These are phyloP conservation scores for Pseudocheirus occidentalis DNA, from an alignment of 2,797 vertebrate genomes.

Conservation along the genomic window DNA sequence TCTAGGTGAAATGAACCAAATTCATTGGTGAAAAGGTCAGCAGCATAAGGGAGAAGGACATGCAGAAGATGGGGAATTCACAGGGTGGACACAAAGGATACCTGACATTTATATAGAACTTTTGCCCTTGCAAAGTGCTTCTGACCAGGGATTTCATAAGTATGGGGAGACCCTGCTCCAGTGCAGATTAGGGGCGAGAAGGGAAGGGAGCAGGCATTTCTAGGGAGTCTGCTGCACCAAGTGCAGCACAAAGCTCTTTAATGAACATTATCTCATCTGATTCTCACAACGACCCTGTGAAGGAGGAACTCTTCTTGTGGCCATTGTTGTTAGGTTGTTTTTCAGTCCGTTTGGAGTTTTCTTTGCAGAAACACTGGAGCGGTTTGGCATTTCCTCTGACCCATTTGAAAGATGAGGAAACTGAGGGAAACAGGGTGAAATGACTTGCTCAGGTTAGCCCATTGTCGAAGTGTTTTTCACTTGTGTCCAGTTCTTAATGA, in stretches of 20 bases:
- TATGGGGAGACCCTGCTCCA: not conserved
- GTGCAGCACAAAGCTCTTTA: not conserved
- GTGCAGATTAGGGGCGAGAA: not conserved
- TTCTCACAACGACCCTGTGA: not conserved
- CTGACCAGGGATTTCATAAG: fast-evolving
- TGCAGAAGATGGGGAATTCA: not conserved
- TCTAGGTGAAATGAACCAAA: not conserved
- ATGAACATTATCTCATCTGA: not conserved
- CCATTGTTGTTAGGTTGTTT: too few relatives aligned
- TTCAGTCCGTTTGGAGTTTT: too few relatives aligned
- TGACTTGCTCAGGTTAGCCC: not conserved
- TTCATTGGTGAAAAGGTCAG: not conserved
- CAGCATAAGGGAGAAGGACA: not conserved
- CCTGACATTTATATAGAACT: not conserved
- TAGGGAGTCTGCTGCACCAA: too few relatives aligned
- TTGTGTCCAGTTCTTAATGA: too few relatives aligned
- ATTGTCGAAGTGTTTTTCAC: too few relatives aligned
- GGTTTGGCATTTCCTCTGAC: too few relatives aligned
- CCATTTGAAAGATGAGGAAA: too few relatives aligned
- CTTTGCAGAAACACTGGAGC: too few relatives aligned
- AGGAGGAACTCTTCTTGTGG: too few relatives aligned
- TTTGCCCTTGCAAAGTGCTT: not conserved
- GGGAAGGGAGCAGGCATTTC: not conserved
- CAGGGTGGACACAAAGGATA: not conserved
- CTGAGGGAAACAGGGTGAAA: not conserved